Conservation (phyloP, 2,113 vertebrate species). For the Nestor notabilis region DNA sequence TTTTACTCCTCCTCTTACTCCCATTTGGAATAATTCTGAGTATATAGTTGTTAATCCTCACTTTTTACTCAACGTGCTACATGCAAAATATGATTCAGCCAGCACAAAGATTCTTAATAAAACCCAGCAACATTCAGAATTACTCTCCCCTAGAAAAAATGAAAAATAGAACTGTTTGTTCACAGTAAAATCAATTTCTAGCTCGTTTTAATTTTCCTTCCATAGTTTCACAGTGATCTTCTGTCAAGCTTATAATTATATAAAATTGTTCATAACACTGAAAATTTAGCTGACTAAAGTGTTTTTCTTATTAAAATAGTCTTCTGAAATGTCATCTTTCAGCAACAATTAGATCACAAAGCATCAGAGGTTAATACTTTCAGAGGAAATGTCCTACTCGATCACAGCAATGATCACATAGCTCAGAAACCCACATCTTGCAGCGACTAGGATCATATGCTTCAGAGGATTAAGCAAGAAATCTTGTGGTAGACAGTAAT, state of each 20-base stretch:
- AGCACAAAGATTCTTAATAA: neutral
- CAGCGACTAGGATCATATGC: neutral
- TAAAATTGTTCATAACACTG: neutral
- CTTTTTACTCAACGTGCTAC: neutral
- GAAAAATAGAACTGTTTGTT: neutral
- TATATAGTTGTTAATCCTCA: neutral
- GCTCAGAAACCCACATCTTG: neutral
- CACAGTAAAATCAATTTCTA: neutral
- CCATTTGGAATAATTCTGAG: neutral
- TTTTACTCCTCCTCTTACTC: neutral
- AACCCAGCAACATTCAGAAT: neutral
- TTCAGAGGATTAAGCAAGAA: conserved; percentile 11
- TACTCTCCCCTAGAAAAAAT: neutral
- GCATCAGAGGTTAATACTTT: neutral
- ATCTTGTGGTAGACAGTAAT: conserved; percentile 28
- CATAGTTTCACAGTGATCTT: neutral
- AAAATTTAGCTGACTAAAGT: conserved; percentile 7
- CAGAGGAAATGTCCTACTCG: neutral
- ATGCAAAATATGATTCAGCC: neutral
- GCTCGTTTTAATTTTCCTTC: neutral
- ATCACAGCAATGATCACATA: neutral
- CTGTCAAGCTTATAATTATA: neutral
- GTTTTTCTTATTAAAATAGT: conserved; percentile 7
- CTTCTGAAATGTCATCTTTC: conserved; percentile 17
- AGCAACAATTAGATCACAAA: neutral